Percentiles rank a stretch among this genome's conserved stretches.
phyloP scores from a whole-genome alignment of 2,888 invertebrate species.

The Ormyrus rosae region DNA sequence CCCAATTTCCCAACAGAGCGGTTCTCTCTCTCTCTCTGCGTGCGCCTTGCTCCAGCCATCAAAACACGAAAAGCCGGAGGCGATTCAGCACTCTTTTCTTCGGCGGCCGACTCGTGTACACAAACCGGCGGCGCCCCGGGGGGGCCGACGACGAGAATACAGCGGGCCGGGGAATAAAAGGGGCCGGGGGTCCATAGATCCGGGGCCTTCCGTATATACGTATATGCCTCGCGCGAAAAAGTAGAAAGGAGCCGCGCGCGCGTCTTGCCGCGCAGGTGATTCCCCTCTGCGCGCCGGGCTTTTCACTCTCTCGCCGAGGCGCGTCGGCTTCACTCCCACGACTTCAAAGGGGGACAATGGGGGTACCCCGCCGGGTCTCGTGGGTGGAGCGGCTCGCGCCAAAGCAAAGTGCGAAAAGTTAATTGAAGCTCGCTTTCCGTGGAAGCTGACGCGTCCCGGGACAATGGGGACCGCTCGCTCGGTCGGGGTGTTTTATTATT shows the following conservation, averaged over 20 bases:
- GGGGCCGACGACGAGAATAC: not conserved
- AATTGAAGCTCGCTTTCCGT: slow-evolving; percentile 72
- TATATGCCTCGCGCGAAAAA: not conserved
- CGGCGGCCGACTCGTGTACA: not conserved
- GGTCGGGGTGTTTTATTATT: slow-evolving; percentile 74
- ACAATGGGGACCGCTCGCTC: slow-evolving; percentile 68
- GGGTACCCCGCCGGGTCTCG: slow-evolving; percentile 16
- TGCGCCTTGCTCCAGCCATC: slow-evolving; percentile 24
- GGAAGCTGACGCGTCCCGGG: slow-evolving; percentile 58
- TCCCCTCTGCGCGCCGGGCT: not conserved
- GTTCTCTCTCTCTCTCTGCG: not conserved
- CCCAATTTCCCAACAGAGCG: slow-evolving; percentile 51
- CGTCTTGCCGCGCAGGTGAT: slow-evolving; percentile 21
- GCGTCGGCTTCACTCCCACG: slow-evolving; percentile 59
- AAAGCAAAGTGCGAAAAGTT: slow-evolving; percentile 70
- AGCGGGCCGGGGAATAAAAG: not conserved
- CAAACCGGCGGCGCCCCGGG: slow-evolving; percentile 23
- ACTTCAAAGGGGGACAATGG: slow-evolving; percentile 54
- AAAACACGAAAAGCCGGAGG: slow-evolving; percentile 39
- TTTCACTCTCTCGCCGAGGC: not conserved
- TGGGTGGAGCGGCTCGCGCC: slow-evolving; percentile 60
- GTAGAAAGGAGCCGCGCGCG: not conserved
- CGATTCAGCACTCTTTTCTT: slow-evolving; percentile 39
- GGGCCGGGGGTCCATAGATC: not conserved
- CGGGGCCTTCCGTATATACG: not conserved